phyloP scores from a whole-genome alignment of 2,797 vertebrate species.

The Jordanella pulchra region DNA sequence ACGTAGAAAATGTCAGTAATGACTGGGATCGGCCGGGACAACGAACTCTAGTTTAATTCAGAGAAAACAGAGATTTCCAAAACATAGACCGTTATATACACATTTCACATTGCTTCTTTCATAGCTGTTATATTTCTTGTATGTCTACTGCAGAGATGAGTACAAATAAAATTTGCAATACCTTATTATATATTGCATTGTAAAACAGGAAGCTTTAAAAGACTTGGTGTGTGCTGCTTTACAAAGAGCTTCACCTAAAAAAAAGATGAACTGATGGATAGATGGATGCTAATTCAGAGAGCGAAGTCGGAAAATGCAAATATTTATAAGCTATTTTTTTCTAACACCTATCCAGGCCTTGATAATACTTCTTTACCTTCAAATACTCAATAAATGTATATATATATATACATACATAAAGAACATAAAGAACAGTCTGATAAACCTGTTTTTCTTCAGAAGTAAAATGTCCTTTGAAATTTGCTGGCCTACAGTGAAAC shows the following conservation, averaged over 20 bases:
- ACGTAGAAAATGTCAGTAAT: not conserved
- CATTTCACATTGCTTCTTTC: not conserved
- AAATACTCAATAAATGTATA: not conserved
- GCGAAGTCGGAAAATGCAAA: not conserved
- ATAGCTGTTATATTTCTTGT: not conserved
- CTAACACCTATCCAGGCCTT: not conserved
- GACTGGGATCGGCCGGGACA: not conserved
- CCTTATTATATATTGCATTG: not conserved
- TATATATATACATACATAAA: too few relatives aligned
- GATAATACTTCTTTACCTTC: too few relatives aligned
- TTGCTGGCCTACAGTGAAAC: not conserved
- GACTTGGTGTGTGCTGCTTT: not conserved
- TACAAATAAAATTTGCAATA: not conserved
- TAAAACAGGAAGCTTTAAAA: too few relatives aligned
- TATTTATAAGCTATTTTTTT: not conserved
- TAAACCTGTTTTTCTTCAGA: not conserved
- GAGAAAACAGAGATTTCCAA: not conserved
- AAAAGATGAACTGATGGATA: not conserved
- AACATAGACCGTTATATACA: not conserved
- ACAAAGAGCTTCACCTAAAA: not conserved
- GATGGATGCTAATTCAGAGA: too few relatives aligned
- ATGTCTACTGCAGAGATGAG: not conserved
- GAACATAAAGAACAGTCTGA: not conserved
- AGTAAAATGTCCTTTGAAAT: not conserved
- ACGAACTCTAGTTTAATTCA: too few relatives aligned